These are phyloP conservation scores for Dromius quadrimaculatus DNA, from an alignment of 2,888 invertebrate species.

Conservation along the genomic window DNA sequence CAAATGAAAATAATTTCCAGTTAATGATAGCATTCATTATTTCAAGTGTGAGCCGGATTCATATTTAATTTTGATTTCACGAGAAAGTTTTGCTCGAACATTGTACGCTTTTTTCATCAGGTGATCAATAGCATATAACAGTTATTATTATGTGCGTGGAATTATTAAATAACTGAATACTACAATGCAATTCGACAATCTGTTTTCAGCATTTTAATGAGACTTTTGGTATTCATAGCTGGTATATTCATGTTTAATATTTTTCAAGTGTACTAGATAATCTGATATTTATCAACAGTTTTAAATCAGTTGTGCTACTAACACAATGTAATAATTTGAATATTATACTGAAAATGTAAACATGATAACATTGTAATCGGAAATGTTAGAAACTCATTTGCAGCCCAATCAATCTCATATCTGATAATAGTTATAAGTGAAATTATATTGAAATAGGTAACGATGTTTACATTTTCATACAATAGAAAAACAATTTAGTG, in stretches of 20 bases:
- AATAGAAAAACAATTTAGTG: no score
- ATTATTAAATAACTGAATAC: background rate
- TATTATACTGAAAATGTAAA: background rate
- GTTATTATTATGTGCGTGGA: conserved; percentile 14
- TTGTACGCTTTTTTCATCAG: background rate
- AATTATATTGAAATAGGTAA: no score
- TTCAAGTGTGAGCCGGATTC: conserved; percentile 15
- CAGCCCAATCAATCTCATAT: no score
- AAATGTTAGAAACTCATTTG: background rate
- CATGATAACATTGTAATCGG: conserved; percentile 1
- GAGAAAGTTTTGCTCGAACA: conserved; percentile 15
- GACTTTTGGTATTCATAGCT: background rate
- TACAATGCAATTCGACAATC: background rate
- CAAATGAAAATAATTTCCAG: conserved; percentile 7
- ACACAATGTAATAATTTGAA: conserved; percentile 8
- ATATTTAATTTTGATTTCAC: conserved; percentile 14
- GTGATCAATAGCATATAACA: conserved; percentile 13
- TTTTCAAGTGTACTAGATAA: background rate
- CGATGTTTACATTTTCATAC: no score
- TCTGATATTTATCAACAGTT: conserved; percentile 4
- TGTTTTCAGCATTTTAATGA: conserved; percentile 7
- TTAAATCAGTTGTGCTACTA: conserved; percentile 1
- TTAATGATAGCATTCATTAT: conserved; percentile 25
- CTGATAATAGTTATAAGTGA: no score
- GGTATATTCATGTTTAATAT: background rate